Conservation (phyloP, 2,888 invertebrate species). For the Hartigia nigra region DNA sequence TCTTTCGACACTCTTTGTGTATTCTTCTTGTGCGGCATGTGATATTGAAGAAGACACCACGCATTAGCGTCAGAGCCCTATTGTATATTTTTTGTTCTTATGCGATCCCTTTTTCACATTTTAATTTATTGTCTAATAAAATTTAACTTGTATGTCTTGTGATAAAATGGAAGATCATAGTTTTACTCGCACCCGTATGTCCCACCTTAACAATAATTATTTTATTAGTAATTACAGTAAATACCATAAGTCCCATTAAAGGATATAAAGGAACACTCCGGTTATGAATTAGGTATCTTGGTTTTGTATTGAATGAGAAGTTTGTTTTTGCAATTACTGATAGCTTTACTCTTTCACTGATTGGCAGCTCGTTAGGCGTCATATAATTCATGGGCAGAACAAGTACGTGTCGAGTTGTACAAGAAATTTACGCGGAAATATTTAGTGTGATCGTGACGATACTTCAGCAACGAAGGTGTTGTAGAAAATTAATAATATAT, state of each 20-base stretch:
- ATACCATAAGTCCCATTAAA: too few relatives aligned
- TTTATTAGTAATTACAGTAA: too few relatives aligned
- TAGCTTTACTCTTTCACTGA: not conserved
- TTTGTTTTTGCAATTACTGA: not conserved
- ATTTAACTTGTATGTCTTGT: slow-evolving; percentile 56
- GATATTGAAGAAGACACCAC: slow-evolving; percentile 48
- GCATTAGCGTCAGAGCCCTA: slow-evolving; percentile 31
- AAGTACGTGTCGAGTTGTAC: not conserved
- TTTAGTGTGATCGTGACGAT: not conserved
- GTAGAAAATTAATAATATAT: not conserved
- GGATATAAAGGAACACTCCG: not conserved
- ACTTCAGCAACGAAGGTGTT: not conserved
- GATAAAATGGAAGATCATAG: slow-evolving; percentile 43
- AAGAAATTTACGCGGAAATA: not conserved
- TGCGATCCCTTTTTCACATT: slow-evolving; percentile 34
- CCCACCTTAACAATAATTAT: not conserved
- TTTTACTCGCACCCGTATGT: not conserved
- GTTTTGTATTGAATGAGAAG: not conserved
- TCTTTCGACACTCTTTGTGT: slow-evolving; percentile 7
- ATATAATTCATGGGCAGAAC: not conserved
- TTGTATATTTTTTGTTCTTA: slow-evolving; percentile 37
- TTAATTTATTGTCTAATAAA: slow-evolving; percentile 64
- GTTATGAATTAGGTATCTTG: not conserved
- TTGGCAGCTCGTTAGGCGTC: not conserved
- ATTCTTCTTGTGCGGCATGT: slow-evolving; percentile 50